phyloP scores from a whole-genome alignment of 1,140 invertebrate species.

The Euwallacea similis region DNA sequence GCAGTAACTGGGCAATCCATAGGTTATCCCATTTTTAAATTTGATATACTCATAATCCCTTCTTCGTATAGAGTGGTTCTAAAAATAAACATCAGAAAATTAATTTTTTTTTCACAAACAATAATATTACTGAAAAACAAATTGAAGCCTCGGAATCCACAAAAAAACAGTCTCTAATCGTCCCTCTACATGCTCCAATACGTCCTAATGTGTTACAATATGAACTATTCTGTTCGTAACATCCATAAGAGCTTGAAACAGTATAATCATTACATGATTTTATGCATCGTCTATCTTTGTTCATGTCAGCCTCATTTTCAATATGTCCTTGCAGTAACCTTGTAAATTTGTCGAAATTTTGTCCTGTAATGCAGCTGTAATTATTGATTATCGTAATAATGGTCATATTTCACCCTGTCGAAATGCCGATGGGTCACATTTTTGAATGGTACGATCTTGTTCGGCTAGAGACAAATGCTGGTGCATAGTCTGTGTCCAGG shows the following conservation, averaged over 20 bases:
- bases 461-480: too few relatives aligned
- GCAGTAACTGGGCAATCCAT: not conserved
- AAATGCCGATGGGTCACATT: too few relatives aligned
- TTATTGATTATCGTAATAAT: constrained; percentile 57
- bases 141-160: constrained; percentile 81
- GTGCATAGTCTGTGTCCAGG: too few relatives aligned
- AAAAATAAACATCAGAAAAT: not conserved
- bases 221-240: constrained; percentile 62
- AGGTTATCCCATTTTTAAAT: constrained; percentile 1
- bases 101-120: not conserved
- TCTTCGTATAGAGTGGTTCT: not conserved
- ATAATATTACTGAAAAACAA: constrained; percentile 65
- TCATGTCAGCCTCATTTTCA: constrained; percentile 84
- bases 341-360: constrained; percentile 74
- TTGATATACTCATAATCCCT: not conserved
- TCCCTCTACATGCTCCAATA: constrained; percentile 68
- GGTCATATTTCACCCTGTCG: too few relatives aligned
- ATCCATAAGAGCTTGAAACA: constrained; percentile 65
- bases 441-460: too few relatives aligned
- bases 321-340: constrained; percentile 80
- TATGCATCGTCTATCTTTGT: constrained; percentile 66
- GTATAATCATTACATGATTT: constrained; percentile 76
- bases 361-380: constrained; percentile 60
- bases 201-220: constrained; percentile 59
- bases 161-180: constrained; percentile 73